Conservation (phyloP, 2,888 invertebrate species). For the Thecophora atra region DNA sequence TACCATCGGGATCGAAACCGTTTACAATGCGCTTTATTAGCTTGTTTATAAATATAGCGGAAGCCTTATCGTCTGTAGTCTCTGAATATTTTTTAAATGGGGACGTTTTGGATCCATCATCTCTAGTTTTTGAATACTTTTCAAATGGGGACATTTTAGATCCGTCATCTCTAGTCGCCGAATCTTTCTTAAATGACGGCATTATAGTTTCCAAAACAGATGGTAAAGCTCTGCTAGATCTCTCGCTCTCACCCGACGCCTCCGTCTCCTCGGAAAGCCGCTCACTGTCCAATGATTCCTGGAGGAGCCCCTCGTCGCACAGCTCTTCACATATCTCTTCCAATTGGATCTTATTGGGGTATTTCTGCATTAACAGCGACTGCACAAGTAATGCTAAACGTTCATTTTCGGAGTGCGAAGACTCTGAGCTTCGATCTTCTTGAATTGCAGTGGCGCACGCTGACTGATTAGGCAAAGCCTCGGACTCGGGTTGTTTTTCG, state of each 20-base stretch:
- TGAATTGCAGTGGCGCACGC: neutral
- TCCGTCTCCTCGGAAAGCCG: neutral
- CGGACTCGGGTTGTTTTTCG: neutral
- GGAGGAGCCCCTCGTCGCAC: neutral
- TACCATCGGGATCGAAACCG: neutral
- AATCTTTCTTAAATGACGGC: no score
- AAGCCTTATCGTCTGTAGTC: no score
- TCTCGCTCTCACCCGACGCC: no score
- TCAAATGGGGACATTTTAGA: no score
- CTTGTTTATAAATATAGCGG: neutral
- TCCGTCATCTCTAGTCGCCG: neutral
- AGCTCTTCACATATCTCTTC: no score
- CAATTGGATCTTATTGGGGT: neutral
- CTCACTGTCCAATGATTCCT: neutral
- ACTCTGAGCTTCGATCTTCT: no score
- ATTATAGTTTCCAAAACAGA: neutral
- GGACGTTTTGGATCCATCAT: neutral
- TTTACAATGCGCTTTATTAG: conserved; percentile 11
- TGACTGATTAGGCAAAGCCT: neutral
- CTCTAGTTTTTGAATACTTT: neutral
- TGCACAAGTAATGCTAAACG: neutral
- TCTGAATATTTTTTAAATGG: no score
- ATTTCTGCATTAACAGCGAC: neutral
- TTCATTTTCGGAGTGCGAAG: conserved; percentile 10
- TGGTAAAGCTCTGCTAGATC: no score